Evolutionary conservation across 2,113 vertebrate species (phyloP).

Genomic region (Guaruba guarouba): DNA sequence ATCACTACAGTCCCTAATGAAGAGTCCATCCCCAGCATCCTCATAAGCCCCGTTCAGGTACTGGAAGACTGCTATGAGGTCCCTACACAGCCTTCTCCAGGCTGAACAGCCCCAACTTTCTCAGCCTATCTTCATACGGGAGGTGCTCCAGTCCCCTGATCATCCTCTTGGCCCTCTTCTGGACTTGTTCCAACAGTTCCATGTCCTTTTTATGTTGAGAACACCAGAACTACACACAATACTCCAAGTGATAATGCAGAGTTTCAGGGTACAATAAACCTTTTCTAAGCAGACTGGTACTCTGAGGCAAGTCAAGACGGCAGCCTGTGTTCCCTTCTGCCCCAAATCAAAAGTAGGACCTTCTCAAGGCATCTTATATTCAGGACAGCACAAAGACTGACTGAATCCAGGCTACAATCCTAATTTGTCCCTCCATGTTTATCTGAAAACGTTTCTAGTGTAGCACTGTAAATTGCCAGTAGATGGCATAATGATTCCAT

Average conservation of each 20-base stretch:
- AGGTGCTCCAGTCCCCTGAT: too few species aligned
- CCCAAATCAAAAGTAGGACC: neutral
- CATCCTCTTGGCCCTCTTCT: too few species aligned
- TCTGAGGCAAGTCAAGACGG: neutral
- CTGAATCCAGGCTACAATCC: neutral
- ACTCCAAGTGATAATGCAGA: neutral
- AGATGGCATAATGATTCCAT: neutral
- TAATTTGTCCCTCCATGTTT: neutral
- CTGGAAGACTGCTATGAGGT: too few species aligned
- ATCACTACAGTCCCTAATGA: too few species aligned
- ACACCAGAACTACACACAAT: too few species aligned
- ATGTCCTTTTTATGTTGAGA: too few species aligned
- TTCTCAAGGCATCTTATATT: neutral
- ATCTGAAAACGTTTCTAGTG: neutral
- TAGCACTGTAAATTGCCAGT: neutral
- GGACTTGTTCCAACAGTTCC: too few species aligned
- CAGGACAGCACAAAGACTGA: neutral
- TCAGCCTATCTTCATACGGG: too few species aligned
- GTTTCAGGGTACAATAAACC: neutral
- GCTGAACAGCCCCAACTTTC: too few species aligned
- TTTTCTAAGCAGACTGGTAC: neutral
- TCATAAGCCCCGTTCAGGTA: too few species aligned
- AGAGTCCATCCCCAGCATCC: too few species aligned
- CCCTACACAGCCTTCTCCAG: too few species aligned
- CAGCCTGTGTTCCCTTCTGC: fast-evolving